phyloP scores from a whole-genome alignment of 1,140 invertebrate species.

The Lanistes nyassanus region DNA sequence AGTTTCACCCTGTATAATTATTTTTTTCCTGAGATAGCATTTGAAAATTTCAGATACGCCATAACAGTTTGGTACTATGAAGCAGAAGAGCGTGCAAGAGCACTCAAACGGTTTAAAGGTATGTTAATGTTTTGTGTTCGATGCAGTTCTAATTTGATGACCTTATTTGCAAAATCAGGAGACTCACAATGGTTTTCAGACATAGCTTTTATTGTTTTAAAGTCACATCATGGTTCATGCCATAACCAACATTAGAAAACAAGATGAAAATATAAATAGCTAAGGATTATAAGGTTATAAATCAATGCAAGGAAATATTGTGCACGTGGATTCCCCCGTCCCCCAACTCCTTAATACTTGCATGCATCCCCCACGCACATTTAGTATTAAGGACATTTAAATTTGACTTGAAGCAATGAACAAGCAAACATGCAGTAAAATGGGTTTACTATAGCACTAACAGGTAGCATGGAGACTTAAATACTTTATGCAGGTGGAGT shows the following conservation, averaged over 20 bases:
- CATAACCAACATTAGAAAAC: background rate
- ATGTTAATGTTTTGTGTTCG: conserved; percentile 7
- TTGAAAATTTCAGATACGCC: conserved; percentile 77
- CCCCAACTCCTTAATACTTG: too few species aligned
- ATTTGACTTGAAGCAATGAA: too few species aligned
- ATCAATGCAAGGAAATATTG: too few species aligned
- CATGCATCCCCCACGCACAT: too few species aligned
- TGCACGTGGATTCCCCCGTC: too few species aligned
- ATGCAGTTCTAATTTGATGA: background rate
- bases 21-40: background rate
- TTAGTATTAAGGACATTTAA: too few species aligned
- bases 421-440: too few species aligned
- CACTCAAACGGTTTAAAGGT: conserved; percentile 66
- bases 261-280: background rate
- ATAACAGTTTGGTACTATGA: conserved; percentile 98
- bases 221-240: background rate
- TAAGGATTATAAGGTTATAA: too few species aligned
- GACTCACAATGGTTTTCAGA: background rate
- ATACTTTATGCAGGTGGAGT: too few species aligned
- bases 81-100: conserved; percentile 82
- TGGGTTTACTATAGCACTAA: too few species aligned
- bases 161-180: background rate
- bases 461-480: too few species aligned
- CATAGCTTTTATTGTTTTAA: background rate
- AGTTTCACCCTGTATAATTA: conserved; percentile 11